Conservation (phyloP, 2,797 vertebrate species). For the Sphenopsis melanotis region DNA sequence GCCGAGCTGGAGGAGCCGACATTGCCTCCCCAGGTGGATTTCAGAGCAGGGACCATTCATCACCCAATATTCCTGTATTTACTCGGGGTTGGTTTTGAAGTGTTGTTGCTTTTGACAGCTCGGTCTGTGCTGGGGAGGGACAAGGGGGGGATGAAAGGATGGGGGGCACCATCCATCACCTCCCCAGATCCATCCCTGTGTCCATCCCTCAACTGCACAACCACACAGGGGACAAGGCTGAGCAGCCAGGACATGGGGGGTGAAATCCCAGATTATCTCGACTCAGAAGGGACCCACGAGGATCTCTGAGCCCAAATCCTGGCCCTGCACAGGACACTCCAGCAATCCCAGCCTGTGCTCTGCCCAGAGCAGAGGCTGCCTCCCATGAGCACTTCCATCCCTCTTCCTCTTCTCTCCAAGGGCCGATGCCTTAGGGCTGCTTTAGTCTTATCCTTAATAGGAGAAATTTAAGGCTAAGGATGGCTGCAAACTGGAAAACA, state of each 20-base stretch:
- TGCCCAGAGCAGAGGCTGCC: background rate
- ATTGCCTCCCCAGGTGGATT: background rate
- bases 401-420: background rate
- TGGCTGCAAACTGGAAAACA: background rate
- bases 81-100: background rate
- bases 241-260: background rate
- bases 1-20: background rate
- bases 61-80: background rate
- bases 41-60: background rate
- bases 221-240: background rate
- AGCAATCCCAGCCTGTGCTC: background rate
- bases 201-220: background rate
- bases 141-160: background rate
- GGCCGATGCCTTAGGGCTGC: background rate
- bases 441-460: background rate
- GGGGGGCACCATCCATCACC: background rate
- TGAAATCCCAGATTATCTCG: background rate
- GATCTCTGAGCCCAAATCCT: background rate
- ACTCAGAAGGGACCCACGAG: background rate
- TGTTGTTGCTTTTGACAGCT: background rate
- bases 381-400: background rate
- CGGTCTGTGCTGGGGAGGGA: background rate
- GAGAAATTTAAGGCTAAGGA: background rate
- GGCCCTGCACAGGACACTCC: background rate
- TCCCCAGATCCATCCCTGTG: background rate